phyloP scores from a whole-genome alignment of 1,140 invertebrate species.

The Rhagoletis pomonella region DNA sequence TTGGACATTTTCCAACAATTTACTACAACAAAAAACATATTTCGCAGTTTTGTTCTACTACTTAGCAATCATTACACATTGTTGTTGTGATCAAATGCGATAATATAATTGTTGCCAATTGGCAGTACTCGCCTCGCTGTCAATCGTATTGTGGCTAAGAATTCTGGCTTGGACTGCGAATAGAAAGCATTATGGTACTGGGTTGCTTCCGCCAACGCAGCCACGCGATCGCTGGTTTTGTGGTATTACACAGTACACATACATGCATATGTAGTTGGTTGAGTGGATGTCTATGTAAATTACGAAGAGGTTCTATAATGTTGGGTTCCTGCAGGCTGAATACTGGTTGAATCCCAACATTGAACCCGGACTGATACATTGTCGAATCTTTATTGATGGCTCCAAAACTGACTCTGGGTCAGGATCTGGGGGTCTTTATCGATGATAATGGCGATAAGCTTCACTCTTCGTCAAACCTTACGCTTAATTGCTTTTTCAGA shows the following conservation, averaged over 20 bases:
- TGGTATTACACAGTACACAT: not conserved
- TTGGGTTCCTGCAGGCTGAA: too few species aligned
- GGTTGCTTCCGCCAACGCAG: not conserved
- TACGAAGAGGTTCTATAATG: too few species aligned
- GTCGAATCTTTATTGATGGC: too few species aligned
- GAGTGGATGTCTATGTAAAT: too few species aligned
- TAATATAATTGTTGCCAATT: constrained; percentile 53
- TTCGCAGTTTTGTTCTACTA: constrained; percentile 40
- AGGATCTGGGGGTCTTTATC: too few species aligned
- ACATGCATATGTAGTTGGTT: not conserved
- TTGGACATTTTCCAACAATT: constrained; percentile 21
- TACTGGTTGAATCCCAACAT: too few species aligned
- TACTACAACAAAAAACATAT: constrained; percentile 26
- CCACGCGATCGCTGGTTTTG: not conserved
- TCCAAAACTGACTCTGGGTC: not conserved
- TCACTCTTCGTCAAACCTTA: too few species aligned
- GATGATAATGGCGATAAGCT: too few species aligned
- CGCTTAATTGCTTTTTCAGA: too few species aligned
- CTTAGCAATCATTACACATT: constrained; percentile 47
- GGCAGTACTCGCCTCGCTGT: not conserved
- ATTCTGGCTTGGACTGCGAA: not conserved
- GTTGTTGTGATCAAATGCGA: constrained; percentile 44
- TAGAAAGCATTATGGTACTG: constrained; percentile 15
- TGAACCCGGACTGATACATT: too few species aligned
- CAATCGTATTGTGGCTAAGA: too few species aligned